Evolutionary conservation across 2,113 vertebrate species (phyloP), one percentile per base, ranked within the genome.

Genomic region (Tragelaphus buxtoni): DNA sequence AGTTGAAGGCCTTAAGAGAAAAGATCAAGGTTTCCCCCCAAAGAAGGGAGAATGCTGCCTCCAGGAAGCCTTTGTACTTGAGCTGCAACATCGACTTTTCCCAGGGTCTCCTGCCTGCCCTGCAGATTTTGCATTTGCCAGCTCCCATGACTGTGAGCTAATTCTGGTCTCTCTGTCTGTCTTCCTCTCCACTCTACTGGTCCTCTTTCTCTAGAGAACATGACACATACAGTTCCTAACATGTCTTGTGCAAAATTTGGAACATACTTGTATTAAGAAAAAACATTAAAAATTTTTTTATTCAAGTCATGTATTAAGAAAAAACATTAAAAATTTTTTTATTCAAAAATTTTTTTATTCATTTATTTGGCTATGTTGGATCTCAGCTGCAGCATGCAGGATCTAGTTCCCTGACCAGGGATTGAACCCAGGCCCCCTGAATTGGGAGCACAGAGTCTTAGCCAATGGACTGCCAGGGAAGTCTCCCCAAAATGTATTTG

Each of bases 201-300:
- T 49, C n/a, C 47, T 87, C 26, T 45, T 45, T 81, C 26, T 81
- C 51, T 9, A 53, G 26, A 28, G 14, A 60, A 17, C n/a, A 16
- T 32, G 16, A 16, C 8, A 5, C 7, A 42, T 0, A 9, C 2
- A 1, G 53, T 14, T 5, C 16, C 24, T 47, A 35, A 7, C 5
- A 7, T 4, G 49, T 47, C 18, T 55, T 28, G 9, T 10, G 7
- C 35, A 10, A 32, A 61, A 5, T 83, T 30, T 28, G 49, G 90
- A 47, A 55, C 30, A 7, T 32, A 17, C 6, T 51, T 30, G 9
- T 2, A 10, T 24, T 47, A 53, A 58, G n/a, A 47, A 47, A 47
- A 47, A 47, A 11, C 47, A 47, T 47, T 47, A 47, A 47, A 47
- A 2, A 12, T 47, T 47, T 47, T 47, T 47, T 42, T 47, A 47